Percentiles rank a stretch among this genome's conserved stretches.
These are phyloP conservation scores for Sinopyrophorus schimmeli DNA, from an alignment of 2,888 invertebrate genomes.

Conservation along the genomic window DNA sequence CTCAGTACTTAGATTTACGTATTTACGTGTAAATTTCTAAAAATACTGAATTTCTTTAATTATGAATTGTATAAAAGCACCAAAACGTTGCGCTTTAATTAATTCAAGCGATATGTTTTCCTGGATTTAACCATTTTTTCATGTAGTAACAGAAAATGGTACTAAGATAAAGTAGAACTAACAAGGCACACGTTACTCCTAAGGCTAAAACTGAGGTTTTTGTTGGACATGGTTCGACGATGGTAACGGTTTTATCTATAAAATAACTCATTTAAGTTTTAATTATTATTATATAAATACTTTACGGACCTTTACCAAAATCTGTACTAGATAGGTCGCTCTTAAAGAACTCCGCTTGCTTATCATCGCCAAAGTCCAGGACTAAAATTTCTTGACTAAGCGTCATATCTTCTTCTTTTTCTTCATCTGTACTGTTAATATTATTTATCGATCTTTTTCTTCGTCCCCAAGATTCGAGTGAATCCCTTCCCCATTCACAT, in stretches of 20 bases:
- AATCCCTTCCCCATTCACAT: constrained; percentile 89
- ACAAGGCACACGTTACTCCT: constrained; percentile 87
- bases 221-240: constrained; percentile 89
- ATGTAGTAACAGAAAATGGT: constrained; percentile 92
- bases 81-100: constrained; percentile 20
- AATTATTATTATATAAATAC: background rate
- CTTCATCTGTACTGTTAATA: constrained; percentile 63
- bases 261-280: background rate
- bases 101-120: constrained; percentile 72
- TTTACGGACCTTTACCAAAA: constrained; percentile 67
- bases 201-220: constrained; percentile 88
- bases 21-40: constrained; percentile 11
- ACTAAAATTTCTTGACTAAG: constrained; percentile 93
- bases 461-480: constrained; percentile 89
- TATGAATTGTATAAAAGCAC: constrained; percentile 30
- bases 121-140: constrained; percentile 87
- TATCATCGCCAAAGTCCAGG: constrained; percentile 89
- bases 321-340: constrained; percentile 76
- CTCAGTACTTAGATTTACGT: constrained; percentile 13
- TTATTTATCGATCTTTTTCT: constrained; percentile 76
- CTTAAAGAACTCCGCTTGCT: constrained; percentile 79
- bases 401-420: constrained; percentile 83
- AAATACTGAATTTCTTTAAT: constrained; percentile 26
- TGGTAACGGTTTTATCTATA: constrained; percentile 86
- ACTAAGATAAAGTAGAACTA: constrained; percentile 86